These are phyloP conservation scores for Epizoanthus scotinus DNA, from an alignment of 92 coral and sea anemone species.

Conservation along the genomic window DNA sequence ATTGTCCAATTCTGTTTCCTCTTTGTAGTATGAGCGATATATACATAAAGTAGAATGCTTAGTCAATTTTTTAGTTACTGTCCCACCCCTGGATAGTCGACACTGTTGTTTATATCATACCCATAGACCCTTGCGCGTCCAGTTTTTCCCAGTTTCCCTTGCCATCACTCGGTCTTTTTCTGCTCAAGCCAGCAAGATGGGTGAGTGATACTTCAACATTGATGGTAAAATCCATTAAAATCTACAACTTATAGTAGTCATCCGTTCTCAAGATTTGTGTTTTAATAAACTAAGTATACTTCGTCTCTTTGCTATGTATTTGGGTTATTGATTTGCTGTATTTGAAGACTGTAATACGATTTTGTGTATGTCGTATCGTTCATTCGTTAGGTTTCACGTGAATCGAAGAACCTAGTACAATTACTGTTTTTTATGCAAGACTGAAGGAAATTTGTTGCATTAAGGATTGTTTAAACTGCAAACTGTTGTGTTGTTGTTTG, in stretches of 20 bases:
- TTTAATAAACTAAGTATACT: not conserved
- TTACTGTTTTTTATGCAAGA: not conserved
- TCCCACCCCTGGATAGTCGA: constrained; percentile 9
- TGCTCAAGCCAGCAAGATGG: constrained; percentile 87
- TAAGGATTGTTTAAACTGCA: not conserved
- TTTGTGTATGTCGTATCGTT: not conserved
- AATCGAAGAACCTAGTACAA: constrained; percentile 9
- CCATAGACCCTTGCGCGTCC: constrained; percentile 37
- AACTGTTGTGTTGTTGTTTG: not conserved
- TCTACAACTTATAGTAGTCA: constrained; percentile 47
- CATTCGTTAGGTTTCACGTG: constrained; percentile 37
- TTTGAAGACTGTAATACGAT: not conserved
- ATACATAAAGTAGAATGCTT: no score
- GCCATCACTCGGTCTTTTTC: constrained; percentile 62
- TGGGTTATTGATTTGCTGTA: not conserved
- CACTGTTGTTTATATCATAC: not conserved
- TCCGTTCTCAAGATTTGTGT: constrained; percentile 13
- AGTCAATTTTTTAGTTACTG: not conserved
- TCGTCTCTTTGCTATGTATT: not conserved
- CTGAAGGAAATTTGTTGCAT: not conserved
- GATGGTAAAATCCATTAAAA: constrained; percentile 54
- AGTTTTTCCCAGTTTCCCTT: constrained; percentile 71
- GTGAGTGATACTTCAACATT: constrained; percentile 50
- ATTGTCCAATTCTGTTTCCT: no score
- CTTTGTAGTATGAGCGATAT: no score